phyloP scores from a whole-genome alignment of 1,140 invertebrate species.

The Rhyacophila brunnea region DNA sequence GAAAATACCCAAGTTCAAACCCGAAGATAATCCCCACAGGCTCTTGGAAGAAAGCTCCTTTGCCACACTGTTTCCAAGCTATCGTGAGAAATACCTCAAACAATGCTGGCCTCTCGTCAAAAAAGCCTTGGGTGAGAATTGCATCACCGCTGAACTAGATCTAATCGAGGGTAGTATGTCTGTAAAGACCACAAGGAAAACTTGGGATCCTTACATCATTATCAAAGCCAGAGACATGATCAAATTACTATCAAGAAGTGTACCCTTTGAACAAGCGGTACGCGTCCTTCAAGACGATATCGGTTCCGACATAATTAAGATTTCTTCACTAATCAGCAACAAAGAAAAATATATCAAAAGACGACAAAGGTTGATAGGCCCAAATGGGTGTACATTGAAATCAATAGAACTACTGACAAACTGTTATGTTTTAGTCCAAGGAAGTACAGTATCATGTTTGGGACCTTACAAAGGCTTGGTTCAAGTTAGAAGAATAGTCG shows the following conservation, averaged over 20 bases:
- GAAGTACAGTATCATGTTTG: constrained; percentile 94
- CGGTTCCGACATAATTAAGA: constrained; percentile 96
- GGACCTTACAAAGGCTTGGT: constrained; percentile 94
- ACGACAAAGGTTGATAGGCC: constrained; percentile 91
- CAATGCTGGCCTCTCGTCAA: constrained; percentile 95
- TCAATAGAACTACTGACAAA: constrained; percentile 97
- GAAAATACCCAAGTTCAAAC: constrained; percentile 88
- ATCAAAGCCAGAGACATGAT: constrained; percentile 96
- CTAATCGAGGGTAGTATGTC: constrained; percentile 93
- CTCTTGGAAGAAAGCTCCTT: constrained; percentile 67
- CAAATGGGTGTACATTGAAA: constrained; percentile 95
- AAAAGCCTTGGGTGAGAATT: constrained; percentile 75
- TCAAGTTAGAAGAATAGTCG: constrained; percentile 88
- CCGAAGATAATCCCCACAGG: constrained; percentile 83
- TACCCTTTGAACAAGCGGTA: constrained; percentile 93
- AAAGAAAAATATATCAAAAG: constrained; percentile 96
- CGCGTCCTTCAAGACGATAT: constrained; percentile 86
- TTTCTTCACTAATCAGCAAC: constrained; percentile 86
- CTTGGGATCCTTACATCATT: constrained; percentile 98
- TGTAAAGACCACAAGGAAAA: constrained; percentile 93
- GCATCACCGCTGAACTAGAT: constrained; percentile 90
- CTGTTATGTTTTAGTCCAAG: constrained; percentile 97
- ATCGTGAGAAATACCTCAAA: constrained; percentile 94
- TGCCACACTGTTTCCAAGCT: constrained; percentile 75
- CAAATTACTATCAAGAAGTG: constrained; percentile 91